These are phyloP conservation scores for Diplodus sargus DNA, from an alignment of 2,797 vertebrate species.

Conservation along the genomic window DNA sequence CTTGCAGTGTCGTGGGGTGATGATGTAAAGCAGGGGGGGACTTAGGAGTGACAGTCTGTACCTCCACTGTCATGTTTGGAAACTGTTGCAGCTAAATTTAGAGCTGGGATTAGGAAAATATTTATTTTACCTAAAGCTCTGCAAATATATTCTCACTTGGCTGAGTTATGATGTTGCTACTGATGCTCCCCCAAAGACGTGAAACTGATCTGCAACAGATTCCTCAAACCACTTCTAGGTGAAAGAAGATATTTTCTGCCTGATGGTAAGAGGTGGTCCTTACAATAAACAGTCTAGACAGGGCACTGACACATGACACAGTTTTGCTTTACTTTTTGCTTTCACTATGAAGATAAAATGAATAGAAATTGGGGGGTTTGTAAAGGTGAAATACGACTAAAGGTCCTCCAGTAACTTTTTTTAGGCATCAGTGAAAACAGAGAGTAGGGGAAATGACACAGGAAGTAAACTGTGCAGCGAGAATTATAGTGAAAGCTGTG, in stretches of 20 bases:
- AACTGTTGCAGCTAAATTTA: constrained; percentile 27
- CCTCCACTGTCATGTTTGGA: constrained; percentile 12
- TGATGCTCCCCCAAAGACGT: background rate
- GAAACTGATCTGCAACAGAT: background rate
- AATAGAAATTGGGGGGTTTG: background rate
- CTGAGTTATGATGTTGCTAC: background rate
- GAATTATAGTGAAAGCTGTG: constrained; percentile 26
- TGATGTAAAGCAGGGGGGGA: constrained; percentile 16
- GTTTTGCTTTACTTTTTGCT: background rate
- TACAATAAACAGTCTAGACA: too few relatives aligned
- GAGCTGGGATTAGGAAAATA: constrained; percentile 18
- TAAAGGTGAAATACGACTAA: constrained; percentile 14
- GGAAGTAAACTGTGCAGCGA: constrained; percentile 40
- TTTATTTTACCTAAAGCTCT: constrained; percentile 1
- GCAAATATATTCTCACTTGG: background rate
- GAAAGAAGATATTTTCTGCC: background rate
- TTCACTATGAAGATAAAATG: background rate
- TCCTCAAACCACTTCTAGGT: background rate
- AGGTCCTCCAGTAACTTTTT: constrained; percentile 10
- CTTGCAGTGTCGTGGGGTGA: background rate
- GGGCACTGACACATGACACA: too few relatives aligned
- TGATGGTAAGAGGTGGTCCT: too few relatives aligned
- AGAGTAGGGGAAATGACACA: constrained; percentile 55
- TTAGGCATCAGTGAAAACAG: constrained; percentile 29
- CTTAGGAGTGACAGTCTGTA: constrained; percentile 39